Evolutionary conservation across 1,140 invertebrate genomes (phyloP).

Genomic region (Ceratina australensis): DNA sequence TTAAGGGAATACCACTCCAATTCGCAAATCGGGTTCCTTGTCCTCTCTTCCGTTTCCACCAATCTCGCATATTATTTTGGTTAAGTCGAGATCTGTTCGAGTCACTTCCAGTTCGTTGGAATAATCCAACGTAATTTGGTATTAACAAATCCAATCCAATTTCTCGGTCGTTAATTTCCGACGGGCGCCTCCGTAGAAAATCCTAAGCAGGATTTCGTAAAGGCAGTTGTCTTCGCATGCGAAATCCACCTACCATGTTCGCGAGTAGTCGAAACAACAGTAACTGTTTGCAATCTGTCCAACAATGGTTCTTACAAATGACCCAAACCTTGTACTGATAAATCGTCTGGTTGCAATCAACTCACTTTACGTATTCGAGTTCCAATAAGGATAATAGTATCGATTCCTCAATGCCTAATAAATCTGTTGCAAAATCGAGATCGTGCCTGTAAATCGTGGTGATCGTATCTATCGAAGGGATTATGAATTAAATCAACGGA

Average conservation of each 20-base stretch:
- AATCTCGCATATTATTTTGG: neutral
- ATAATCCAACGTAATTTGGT: neutral
- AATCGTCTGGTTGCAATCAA: neutral
- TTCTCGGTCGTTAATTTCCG: constrained; percentile 27
- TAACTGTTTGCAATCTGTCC: neutral
- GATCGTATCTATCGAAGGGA: constrained; percentile 15
- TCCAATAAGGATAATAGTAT: neutral
- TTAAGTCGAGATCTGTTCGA: too few species aligned
- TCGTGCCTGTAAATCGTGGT: constrained; percentile 2
- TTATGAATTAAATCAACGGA: neutral
- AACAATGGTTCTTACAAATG: neutral
- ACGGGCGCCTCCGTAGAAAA: neutral
- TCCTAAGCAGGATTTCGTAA: constrained; percentile 46
- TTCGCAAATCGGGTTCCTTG: neutral
- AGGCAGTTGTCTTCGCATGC: constrained; percentile 54
- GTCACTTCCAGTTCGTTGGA: neutral
- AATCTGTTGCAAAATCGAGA: constrained; percentile 8
- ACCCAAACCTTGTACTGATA: neutral
- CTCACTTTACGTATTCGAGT: neutral
- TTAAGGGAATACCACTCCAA: neutral
- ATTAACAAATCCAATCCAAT: neutral
- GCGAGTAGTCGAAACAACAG: constrained; percentile 18
- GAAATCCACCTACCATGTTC: constrained; percentile 49
- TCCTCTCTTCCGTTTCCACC: too few species aligned
- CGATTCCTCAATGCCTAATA: neutral